A percentile compares a stretch with the other conserved stretches of the same genome.
Conservation (phyloP, 1,140 invertebrate genomes). For the Pantala flavescens region DNA sequence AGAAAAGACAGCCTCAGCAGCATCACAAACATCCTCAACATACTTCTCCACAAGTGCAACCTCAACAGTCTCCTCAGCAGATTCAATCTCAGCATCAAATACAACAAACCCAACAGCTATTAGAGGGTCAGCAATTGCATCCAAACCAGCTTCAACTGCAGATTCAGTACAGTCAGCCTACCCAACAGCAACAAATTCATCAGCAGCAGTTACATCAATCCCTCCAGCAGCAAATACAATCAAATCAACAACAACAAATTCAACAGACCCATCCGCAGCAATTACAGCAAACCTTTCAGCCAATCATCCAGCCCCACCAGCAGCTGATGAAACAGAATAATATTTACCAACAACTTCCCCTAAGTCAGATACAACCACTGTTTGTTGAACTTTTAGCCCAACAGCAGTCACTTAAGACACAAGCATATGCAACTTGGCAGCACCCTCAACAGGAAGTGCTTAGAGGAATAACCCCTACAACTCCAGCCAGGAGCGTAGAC, state of each 20-base stretch:
- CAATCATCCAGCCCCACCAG: background rate
- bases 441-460: background rate
- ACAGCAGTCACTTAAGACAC: background rate
- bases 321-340: background rate
- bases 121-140: background rate
- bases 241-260: background rate
- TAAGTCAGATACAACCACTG: background rate
- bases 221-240: background rate
- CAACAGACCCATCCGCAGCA: background rate
- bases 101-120: background rate
- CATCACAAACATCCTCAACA: background rate
- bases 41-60: background rate
- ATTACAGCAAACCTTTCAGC: background rate
- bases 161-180: background rate
- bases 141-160: background rate
- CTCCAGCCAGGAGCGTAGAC: background rate
- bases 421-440: background rate
- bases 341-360: background rate
- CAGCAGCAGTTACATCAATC: background rate
- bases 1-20: constrained; percentile 3
- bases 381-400: background rate
- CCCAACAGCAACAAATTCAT: background rate
- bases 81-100: background rate
- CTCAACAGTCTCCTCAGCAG: background rate
- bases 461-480: background rate